These are phyloP conservation scores for Prosapia bicincta DNA, from an alignment of 2,888 invertebrate genomes.

Conservation along the genomic window DNA sequence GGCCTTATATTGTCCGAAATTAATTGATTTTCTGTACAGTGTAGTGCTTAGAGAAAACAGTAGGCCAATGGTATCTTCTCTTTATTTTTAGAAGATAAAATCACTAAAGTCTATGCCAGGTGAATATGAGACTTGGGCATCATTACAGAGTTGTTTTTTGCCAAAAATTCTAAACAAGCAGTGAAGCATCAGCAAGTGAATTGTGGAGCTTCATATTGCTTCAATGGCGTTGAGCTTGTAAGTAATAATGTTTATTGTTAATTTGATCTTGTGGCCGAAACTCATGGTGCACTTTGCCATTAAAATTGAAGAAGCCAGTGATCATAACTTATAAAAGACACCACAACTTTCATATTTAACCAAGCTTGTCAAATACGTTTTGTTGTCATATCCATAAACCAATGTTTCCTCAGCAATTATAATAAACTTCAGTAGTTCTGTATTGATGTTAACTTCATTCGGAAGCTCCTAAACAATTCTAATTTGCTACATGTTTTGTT, in stretches of 20 bases:
- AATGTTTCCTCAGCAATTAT: too few relatives aligned
- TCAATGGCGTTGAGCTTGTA: constrained; percentile 17
- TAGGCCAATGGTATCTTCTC: too few relatives aligned
- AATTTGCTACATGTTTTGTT: background rate
- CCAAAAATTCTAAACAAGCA: background rate
- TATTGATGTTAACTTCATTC: background rate
- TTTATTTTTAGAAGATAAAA: background rate
- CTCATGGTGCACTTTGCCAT: background rate
- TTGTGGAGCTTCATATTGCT: constrained; percentile 30
- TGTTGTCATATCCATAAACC: too few relatives aligned
- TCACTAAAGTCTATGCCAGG: background rate
- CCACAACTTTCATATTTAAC: too few relatives aligned
- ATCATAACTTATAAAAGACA: too few relatives aligned
- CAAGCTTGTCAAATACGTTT: too few relatives aligned
- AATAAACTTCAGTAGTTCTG: background rate
- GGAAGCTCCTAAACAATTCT: background rate
- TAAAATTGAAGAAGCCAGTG: too few relatives aligned
- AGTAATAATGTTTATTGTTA: background rate
- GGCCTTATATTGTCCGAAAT: too few relatives aligned
- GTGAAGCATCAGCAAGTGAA: constrained; percentile 21
- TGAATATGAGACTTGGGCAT: background rate
- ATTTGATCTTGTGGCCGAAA: background rate
- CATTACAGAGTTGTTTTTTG: too few relatives aligned
- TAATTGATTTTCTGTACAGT: too few relatives aligned
- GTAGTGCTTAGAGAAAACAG: too few relatives aligned